These are phyloP conservation scores for Lasioglossum calceatum DNA, from an alignment of 2,888 invertebrate species.

Conservation along the genomic window DNA sequence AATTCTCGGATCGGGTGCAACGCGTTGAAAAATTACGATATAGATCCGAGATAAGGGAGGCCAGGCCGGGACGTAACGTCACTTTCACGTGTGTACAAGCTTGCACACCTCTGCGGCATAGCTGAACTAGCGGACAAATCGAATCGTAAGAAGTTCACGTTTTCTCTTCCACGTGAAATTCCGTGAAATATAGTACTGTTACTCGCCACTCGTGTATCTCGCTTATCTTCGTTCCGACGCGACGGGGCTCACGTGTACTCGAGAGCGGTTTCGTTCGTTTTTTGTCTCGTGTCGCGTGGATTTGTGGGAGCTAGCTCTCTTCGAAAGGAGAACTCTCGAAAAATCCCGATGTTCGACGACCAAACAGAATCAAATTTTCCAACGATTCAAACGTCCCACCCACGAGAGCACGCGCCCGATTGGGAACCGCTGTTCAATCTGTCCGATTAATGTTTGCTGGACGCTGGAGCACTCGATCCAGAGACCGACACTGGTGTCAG, in stretches of 20 bases:
- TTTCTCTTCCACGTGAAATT: slow-evolving; percentile 41
- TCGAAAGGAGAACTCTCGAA: background rate
- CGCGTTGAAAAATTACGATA: slow-evolving; percentile 23
- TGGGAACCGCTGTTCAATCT: slow-evolving; percentile 7
- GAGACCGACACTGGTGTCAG: slow-evolving; percentile 12
- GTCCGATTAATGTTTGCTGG: slow-evolving; percentile 7
- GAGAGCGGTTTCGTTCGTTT: background rate
- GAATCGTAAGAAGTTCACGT: slow-evolving; percentile 30
- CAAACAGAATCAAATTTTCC: background rate
- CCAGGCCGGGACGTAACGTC: background rate
- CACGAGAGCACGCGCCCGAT: background rate
- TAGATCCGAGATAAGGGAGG: slow-evolving; percentile 13
- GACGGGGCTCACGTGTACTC: slow-evolving; percentile 12
- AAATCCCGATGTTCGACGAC: background rate
- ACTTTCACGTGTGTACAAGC: slow-evolving; percentile 24
- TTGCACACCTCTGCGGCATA: background rate
- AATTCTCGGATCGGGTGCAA: slow-evolving; percentile 5
- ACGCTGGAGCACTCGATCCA: background rate
- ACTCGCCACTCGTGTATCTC: slow-evolving; percentile 26
- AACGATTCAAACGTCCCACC: background rate
- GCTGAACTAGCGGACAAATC: slow-evolving; percentile 13
- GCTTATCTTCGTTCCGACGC: slow-evolving; percentile 25
- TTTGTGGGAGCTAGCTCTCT: background rate
- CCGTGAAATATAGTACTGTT: slow-evolving; percentile 34
- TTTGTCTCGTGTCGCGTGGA: slow-evolving; percentile 1